Base-by-base conservation (phyloP, 2,113 vertebrate genomes). In the Oreochromis tanganicae region DNA sequence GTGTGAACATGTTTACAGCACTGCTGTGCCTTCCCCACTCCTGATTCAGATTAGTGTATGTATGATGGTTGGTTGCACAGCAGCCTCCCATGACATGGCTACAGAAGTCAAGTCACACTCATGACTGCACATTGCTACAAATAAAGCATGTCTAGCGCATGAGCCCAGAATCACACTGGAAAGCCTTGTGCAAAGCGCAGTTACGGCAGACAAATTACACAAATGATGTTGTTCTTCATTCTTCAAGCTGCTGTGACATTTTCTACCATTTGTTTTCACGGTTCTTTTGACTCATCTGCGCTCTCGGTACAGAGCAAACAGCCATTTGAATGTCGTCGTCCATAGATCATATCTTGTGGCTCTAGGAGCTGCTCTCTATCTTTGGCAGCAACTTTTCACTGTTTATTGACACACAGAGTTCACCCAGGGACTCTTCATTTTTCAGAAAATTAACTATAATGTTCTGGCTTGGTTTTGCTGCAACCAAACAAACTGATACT, bases 11-110 rank as follows among this genome's bases (percentile, higher is more conserved):
- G 86, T 89, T 80, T 87, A 29, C 24, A 19, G n/a, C 59, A 29
- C 55, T 61, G 9, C 71, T 38, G 85, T 83, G 82, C 29, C 4
- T 81, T 86, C 78, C 36, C 84, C 41, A 6, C 80, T 84, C 83
- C 19, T 34, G 38, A 88, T 92, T 78, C 85, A 85, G 82, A 82
- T 90, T 80, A 78, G 83, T 48, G 68, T 75, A 85, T 12, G 43
- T 29, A 29, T 75, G 9, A 85, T 19, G 91, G 85, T 68, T 82
- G 85, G 82, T n/a, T 89, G 91, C 88, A 59, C 59, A 5, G 27
- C 79, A 71, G 6, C 54, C 78, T 80, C 32, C 61, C 48, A 73
- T 92, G 80, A 80, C 57, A 73, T 63, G 8, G 27, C 84, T 71
- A 9, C 83, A 80, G 52, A 7, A 3, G 9, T 79, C 24, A 63